Evolutionary conservation across 2,113 vertebrate genomes (phyloP), one percentile per base, ranked within the genome.

Genomic region (Otis tarda): DNA sequence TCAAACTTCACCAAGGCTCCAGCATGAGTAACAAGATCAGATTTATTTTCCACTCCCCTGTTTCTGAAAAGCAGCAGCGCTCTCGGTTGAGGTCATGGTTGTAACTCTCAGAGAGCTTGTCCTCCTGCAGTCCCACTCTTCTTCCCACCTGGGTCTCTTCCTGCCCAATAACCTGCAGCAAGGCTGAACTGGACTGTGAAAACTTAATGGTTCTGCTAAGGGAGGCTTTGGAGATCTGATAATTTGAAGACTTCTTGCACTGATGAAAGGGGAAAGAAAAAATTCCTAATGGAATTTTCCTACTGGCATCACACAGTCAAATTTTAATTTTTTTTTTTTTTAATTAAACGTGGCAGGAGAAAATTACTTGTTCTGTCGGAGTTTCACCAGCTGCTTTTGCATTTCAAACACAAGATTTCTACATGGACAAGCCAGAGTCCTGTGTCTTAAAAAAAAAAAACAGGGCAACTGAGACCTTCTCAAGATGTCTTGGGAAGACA

Each of bases 11-110:
- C 13, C 39, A 70, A 70, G n/a, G 17, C 33, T 49, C 47, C 64
- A 52, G 49, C 0, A 0, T 13, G 7, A 7, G 41, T 9, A 61
- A 24, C 15, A 33, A 18, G 14, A 9, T 2, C 12, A 47, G 41
- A 10, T 47, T 82, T 35, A 31, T 93, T 92, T 87, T 27, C 45
- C 35, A 13, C 15, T 56, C 8, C 8, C 11, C 24, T 5, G 12
- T n/a, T 69, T 49, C 68, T 39, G 41, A 52, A 12, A 60, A 28
- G 45, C 2, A 0, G n/a, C 59, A 56, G 80, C 0, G 3, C 17
- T 69, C 37, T 59, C 27, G 24, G 28, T 19, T 35, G 33, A 55
- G 49, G 76, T 64, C 16, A 8, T 0, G 3, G 22, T 33, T 61
- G 60, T 21, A 78, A 49, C 27, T 49, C 57, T 37, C 6, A 3